These are phyloP conservation scores for Aradophagus sp. DNA, from an alignment of 1,140 invertebrate genomes.

Conservation along the genomic window DNA sequence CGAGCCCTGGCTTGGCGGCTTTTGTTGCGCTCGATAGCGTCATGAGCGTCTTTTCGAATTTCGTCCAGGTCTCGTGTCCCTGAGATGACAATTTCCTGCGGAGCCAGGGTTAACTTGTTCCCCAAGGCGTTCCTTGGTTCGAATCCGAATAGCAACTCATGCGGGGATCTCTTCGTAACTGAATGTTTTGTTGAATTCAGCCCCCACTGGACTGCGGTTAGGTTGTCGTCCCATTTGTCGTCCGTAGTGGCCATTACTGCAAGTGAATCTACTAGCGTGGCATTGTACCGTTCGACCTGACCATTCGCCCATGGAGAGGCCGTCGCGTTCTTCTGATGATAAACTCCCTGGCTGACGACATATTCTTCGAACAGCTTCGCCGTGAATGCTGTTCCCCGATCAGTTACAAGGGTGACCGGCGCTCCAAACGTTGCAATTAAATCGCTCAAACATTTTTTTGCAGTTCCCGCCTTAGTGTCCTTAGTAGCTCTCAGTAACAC, in stretches of 20 bases:
- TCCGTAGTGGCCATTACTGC: slow-evolving; percentile 7
- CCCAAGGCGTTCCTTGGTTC: slow-evolving; percentile 5
- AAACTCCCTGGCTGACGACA: slow-evolving; percentile 43
- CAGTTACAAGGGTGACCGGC: slow-evolving; percentile 51
- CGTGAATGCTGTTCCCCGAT: slow-evolving; percentile 60
- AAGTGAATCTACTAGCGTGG: too few species aligned
- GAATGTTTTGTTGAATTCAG: slow-evolving; percentile 39
- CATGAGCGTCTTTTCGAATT: too few species aligned
- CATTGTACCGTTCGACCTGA: slow-evolving; percentile 62
- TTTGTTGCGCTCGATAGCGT: background rate
- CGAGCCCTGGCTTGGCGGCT: background rate
- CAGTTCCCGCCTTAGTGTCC: slow-evolving; percentile 4
- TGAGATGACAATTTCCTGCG: background rate
- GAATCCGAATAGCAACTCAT: slow-evolving; percentile 11
- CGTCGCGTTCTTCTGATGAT: slow-evolving; percentile 56
- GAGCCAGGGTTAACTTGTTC: slow-evolving; percentile 6
- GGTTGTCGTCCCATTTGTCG: slow-evolving; percentile 30
- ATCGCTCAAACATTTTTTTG: slow-evolving; percentile 16
- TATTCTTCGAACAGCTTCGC: slow-evolving; percentile 55
- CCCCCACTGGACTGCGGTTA: too few species aligned
- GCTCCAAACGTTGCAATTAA: slow-evolving; percentile 46
- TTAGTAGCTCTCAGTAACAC: background rate
- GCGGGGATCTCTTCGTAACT: slow-evolving; percentile 15
- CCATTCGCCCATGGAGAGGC: slow-evolving; percentile 58
- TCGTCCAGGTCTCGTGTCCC: too few species aligned